Base-by-base conservation (phyloP, 1,140 invertebrate species). In the Andricus grossulariae region DNA sequence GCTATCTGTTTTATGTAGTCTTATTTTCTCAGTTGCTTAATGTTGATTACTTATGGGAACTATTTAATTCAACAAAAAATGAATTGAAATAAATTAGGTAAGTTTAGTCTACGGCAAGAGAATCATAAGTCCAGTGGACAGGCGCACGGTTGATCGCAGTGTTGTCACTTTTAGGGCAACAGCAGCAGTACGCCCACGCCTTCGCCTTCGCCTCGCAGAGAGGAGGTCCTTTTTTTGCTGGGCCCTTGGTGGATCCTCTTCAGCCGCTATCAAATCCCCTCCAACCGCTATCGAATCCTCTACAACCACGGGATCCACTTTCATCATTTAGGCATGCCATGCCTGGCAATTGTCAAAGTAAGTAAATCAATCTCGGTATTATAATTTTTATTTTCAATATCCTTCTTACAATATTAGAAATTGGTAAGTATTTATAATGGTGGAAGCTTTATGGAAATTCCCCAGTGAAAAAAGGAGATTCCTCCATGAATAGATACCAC, bases 151-250 rank as follows among this genome's bases (percentile, higher is more conserved):
- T 92, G 90, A 92, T 91, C 89, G 92, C 93, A 96, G 95, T 96
- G 94, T 93, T 96, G 90, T 96, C 95, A 92, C 94, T 96, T 94
- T 92, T 96, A 97, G 96, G 96, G 92, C 96, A 97, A 92, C 96
- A 97, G 91, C 96, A 97, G 91, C 96, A 97, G 92, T 97, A 97
- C 91, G 60, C 60, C n/a, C 96, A 97, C 90, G 93, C 93, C 49
- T 97, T 97, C 90, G 96, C 96, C 76, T 96, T 97, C 87, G 96
- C 96, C 10, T 92, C 91, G 55, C 96, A 97, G 90, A 93, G 97
- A 50, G 90, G 91, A 13, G 87, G 88, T 80, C 96, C 96, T 16
- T 97, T 97, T 91, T 96, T 97, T 84, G 95, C 96, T 57, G 95
- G 94, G 84, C 93, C 90, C 39, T 88, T 94, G 39, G 91, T 95